Evolutionary conservation across 2,797 vertebrate species (phyloP), one percentile per base, ranked within the genome.

Genomic region (Botia kubotai): DNA sequence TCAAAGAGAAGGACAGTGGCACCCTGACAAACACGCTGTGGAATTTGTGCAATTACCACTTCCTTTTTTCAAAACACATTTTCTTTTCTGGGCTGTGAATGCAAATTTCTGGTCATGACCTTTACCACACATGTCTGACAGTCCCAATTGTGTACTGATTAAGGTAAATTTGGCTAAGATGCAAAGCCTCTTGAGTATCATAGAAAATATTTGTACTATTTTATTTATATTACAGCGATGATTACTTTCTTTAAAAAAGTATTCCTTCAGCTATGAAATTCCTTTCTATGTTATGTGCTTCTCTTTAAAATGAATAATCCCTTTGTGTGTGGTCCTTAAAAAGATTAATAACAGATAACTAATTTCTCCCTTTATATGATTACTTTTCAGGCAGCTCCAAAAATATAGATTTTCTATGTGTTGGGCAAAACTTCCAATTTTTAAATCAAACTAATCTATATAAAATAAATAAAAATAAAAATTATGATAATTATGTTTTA

Each of bases 401-500:
- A 14, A 58, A 48, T 33, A 72, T 4, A 6, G 6, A 48, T 62
- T 74, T 33, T 74, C 10, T n/a, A 5, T 21, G 46, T 48, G 14
- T 26, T 60, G 43, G 39, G 2, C 16, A 62, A 63, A 62, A 12
- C 29, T 62, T 14, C 5, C 10, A 60, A 46, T 12, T 11, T 10
- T 10, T 21, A 5, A 52, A 52, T 57, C 39, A 8, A 72, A 67
- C 50, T 0, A 58, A 62, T 12, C 19, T 3, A 68, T 66, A 23
- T 43, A 12, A 5, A 0, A 23, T 50, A 78, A 72, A 55, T 79
- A 83, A 63, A 66, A 60, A 16, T 72, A 77, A 86, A 87, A 88
- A 53, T 74, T 8, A 69, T 82, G 53, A 86, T 86, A 87, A 72
- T 46, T 55, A 58, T 70, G 53, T n/a, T 26, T 67, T 39, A 82